Percentiles rank a stretch among this genome's conserved stretches.
Conservation (phyloP, 1,140 invertebrate genomes). For the Phortica variegata region DNA sequence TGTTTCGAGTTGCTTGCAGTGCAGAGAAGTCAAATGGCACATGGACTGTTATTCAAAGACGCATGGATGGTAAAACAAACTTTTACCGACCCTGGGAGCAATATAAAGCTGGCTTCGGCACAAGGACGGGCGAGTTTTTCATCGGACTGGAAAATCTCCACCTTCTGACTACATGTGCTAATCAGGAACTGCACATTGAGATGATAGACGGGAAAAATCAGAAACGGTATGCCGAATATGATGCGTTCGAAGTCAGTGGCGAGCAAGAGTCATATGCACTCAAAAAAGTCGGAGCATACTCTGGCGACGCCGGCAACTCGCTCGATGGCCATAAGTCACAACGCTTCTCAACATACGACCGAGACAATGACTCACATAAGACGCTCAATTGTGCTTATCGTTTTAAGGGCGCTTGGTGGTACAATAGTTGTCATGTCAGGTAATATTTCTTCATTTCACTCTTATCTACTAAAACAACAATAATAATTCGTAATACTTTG, state of each 20-base stretch:
- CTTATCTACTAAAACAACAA: too few species aligned
- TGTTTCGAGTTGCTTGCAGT: too few species aligned
- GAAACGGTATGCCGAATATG: constrained; percentile 63
- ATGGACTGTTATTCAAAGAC: too few species aligned
- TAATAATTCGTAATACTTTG: too few species aligned
- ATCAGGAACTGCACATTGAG: constrained; percentile 64
- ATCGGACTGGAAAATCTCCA: constrained; percentile 63
- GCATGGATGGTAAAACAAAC: too few species aligned
- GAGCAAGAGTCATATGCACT: constrained; percentile 67
- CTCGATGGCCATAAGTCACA: constrained; percentile 67
- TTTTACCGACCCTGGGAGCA: constrained; percentile 63
- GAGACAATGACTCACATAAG: constrained; percentile 70
- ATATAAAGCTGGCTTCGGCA: constrained; percentile 66
- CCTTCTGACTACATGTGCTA: constrained; percentile 60
- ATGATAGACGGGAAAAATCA: constrained; percentile 62
- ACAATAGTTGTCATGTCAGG: constrained; percentile 20
- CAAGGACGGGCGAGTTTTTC: constrained; percentile 65
- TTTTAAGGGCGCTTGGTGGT: too few species aligned
- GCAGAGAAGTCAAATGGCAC: too few species aligned
- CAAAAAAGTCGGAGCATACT: constrained; percentile 59
- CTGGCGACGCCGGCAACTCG: constrained; percentile 67
- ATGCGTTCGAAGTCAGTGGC: constrained; percentile 63
- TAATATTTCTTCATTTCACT: too few species aligned
- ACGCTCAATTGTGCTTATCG: constrained; percentile 67
- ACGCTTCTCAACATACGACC: constrained; percentile 69